phyloP scores from a whole-genome alignment of 2,113 vertebrate genomes.

The Elgaria multicarinata region DNA sequence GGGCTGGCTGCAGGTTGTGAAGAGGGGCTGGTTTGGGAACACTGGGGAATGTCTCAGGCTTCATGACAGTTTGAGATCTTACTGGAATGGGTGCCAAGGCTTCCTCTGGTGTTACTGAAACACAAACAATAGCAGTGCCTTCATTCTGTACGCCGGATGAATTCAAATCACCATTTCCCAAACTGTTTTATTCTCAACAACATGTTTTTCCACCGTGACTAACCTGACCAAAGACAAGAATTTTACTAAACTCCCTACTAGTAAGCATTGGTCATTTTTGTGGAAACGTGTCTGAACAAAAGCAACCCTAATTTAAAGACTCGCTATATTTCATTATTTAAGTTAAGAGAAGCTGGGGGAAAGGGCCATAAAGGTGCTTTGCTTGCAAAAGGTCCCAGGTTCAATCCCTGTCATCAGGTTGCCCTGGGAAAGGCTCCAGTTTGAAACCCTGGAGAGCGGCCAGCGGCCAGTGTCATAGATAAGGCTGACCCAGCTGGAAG shows the following conservation, averaged over 20 bases:
- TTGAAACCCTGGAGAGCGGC: not conserved
- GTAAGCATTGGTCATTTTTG: not conserved
- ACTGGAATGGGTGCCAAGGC: slow-evolving; percentile 38
- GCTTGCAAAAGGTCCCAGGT: not conserved
- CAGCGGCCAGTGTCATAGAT: not conserved
- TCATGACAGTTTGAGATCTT: slow-evolving; percentile 55
- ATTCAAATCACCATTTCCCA: not conserved
- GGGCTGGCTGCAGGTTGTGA: slow-evolving; percentile 22
- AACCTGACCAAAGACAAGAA: not conserved
- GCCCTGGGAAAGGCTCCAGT: no score
- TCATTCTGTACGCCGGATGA: not conserved
- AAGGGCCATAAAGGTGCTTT: not conserved
- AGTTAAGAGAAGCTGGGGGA: not conserved
- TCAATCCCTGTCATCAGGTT: not conserved
- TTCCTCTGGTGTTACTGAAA: slow-evolving; percentile 74
- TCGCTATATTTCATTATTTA: not conserved
- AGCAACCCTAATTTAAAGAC: not conserved
- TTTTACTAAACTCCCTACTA: not conserved
- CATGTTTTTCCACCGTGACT: rapidly evolving
- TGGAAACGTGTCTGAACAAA: not conserved
- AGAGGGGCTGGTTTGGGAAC: slow-evolving; percentile 38
- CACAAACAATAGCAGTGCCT: not conserved
- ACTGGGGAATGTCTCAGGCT: slow-evolving; percentile 39
- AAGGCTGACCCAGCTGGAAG: not conserved
- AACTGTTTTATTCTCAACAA: not conserved